These are phyloP conservation scores for Drosophila fungiperda DNA, from an alignment of 2,888 invertebrate genomes.

Conservation along the genomic window DNA sequence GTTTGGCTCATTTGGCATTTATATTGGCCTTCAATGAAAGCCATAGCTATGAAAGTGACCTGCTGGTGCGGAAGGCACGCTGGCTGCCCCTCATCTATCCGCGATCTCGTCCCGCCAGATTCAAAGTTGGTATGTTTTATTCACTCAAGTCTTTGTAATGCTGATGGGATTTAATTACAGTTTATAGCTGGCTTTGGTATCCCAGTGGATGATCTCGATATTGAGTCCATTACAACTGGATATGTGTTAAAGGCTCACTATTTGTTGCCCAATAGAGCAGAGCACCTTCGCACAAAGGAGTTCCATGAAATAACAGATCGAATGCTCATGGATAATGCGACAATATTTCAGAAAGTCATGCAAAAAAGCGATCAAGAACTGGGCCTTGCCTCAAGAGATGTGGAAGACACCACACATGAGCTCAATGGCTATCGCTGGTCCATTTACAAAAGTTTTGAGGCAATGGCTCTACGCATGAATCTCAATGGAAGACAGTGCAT, in stretches of 20 bases:
- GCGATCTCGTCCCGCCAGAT: slow-evolving; percentile 44
- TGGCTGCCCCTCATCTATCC: slow-evolving; percentile 61
- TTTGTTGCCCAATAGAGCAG: slow-evolving; percentile 51
- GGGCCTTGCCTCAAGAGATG: slow-evolving; percentile 18
- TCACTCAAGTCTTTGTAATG: background rate
- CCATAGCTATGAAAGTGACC: slow-evolving; percentile 39
- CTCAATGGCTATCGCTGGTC: slow-evolving; percentile 80
- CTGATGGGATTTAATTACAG: slow-evolving; percentile 8
- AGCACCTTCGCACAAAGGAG: slow-evolving; percentile 54
- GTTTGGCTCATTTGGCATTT: background rate
- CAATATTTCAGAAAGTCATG: slow-evolving; percentile 54
- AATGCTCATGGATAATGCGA: slow-evolving; percentile 43
- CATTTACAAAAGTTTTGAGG: slow-evolving; percentile 78
- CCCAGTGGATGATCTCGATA: slow-evolving; percentile 37
- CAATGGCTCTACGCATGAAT: slow-evolving; percentile 86
- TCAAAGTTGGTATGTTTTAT: slow-evolving; percentile 45
- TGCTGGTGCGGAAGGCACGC: slow-evolving; percentile 57
- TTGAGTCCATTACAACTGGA: slow-evolving; percentile 59
- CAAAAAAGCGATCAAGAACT: slow-evolving; percentile 43
- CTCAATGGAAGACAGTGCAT: slow-evolving; percentile 90
- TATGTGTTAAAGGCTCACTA: slow-evolving; percentile 76
- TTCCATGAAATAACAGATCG: slow-evolving; percentile 42
- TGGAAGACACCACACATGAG: slow-evolving; percentile 43
- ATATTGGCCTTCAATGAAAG: slow-evolving; percentile 13
- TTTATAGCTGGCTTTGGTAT: slow-evolving; percentile 59